Base-by-base conservation (phyloP, 2,888 invertebrate genomes). In the Steinernema scapterisci region DNA sequence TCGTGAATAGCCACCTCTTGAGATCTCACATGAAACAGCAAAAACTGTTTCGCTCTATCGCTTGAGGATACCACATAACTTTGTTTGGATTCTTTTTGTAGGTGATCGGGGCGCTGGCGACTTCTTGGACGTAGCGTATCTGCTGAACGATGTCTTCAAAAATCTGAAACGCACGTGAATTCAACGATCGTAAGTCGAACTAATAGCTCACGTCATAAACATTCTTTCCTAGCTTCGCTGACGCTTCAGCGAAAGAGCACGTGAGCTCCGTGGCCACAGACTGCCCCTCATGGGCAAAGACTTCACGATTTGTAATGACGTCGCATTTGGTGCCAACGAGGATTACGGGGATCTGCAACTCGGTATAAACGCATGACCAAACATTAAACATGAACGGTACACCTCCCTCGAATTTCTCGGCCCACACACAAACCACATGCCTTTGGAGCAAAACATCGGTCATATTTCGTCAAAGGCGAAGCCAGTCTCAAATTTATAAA, bases 1-100 rank as follows among this genome's bases (percentile, higher is more conserved):
- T 48, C 19, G 48, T 48, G 48, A 7, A 7, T 16, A 48, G 19
- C 16, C 5, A 7, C 13, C 13, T 16, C 7, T 6, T 63, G 63
- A 63, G 63, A 63, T 63, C 63, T 48, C n/a, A 63, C 63, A 63
- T 63, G 63, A 63, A 63, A 63, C 63, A 63, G 27, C 63, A 63
- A 27, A 63, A 25, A 13, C 25, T 63, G 63, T 63, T 63, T 31
- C 63, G 21, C n/a, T 63, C 63, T 7, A 63, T 21, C 1, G 63
- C 23, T 31, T 63, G 63, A 9, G 63, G 63, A 25, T 63, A 63
- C 63, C 63, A 63, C 63, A 63, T 63, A 2, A 63, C 31, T 27
- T 63, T 63, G 63, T 63, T 63, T 5, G 63, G 63, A 16, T 63
- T 63, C 31, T 63, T 63, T n/a, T 63, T 63, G 63, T 63, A 63